Evolutionary conservation across 2,113 vertebrate species (phyloP), one percentile per base, ranked within the genome.

Genomic region (Sturnira hondurensis): DNA sequence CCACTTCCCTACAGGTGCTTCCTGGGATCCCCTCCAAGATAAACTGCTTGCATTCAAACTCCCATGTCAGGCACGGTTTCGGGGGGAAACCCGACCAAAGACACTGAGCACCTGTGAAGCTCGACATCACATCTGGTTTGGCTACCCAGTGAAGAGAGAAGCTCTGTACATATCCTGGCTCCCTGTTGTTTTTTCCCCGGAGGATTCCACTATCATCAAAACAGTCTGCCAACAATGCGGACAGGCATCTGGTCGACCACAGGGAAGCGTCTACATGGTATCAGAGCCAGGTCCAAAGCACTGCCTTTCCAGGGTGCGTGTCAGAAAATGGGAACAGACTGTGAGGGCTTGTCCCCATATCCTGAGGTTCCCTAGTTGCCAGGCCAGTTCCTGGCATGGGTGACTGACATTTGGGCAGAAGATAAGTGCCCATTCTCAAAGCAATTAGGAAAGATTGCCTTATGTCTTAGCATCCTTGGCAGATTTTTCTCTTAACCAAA

Each of bases 21-120:
- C 73, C 87, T 80, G 80, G 68, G 54, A 74, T 78, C 73, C 11
- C 47, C 41, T 96, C 95, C 93, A 94, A 92, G 89, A 56, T 50
- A 83, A 96, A 74, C 43, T 7, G 11, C 41, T 77, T 73, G 61
- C 41, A 0, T 33, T 92, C 91, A 86, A 36, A 47, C 45, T 33
- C 50, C 54, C 6, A 0, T 24, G 41, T 83, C 80, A 61, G 17
- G 14, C 16, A 20, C 54, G 11, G 41, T 82, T 70, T 54, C n/a
- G 0, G n/a, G 43, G 61, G 36, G 17, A 82, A 93, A 96, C 17
- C 43, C 11, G 5, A 43, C 56, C 38, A 50, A 12, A 63, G 17
- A 54, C 16, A 24, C 36, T 1, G 6, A 26, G 13, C 54, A 86
- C 73, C 82, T 89, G 88, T 20, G 54, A 71, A 78, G 52, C 54